These are phyloP conservation scores for Stegana nigrithorax DNA, from an alignment of 2,888 invertebrate genomes.

Conservation along the genomic window DNA sequence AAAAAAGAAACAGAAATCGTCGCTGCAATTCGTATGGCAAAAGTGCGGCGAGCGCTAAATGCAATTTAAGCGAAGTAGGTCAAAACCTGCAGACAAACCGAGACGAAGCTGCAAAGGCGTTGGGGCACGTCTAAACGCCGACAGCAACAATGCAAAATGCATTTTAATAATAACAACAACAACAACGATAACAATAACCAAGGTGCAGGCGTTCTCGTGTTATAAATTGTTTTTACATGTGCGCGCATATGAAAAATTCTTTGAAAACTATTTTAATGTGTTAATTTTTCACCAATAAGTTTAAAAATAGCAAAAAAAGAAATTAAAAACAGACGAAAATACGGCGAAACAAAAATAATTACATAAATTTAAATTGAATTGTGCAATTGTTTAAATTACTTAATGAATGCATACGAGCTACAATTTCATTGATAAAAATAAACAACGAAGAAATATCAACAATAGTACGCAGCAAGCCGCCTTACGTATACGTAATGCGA, in stretches of 20 bases:
- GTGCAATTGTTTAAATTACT: no score
- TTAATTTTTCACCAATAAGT: neutral
- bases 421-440: constrained; percentile 44
- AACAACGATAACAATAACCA: constrained; percentile 5
- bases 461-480: neutral
- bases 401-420: constrained; percentile 21
- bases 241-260: no score
- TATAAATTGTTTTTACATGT: no score
- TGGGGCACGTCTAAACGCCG: constrained; percentile 3
- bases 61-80: constrained; percentile 17
- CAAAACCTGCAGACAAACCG: constrained; percentile 8
- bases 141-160: constrained; percentile 7
- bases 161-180: constrained; percentile 19
- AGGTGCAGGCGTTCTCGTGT: constrained; percentile 7
- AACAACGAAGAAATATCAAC: constrained; percentile 28
- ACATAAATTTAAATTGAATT: no score
- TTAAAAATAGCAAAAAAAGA: no score
- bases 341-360: no score
- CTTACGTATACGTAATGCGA: neutral
- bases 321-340: no score
- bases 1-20: neutral
- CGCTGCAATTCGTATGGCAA: neutral
- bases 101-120: neutral
- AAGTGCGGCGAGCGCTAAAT: neutral
- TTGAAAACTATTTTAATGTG: neutral